phyloP scores from a whole-genome alignment of 2,113 vertebrate species.

The Equus przewalskii region DNA sequence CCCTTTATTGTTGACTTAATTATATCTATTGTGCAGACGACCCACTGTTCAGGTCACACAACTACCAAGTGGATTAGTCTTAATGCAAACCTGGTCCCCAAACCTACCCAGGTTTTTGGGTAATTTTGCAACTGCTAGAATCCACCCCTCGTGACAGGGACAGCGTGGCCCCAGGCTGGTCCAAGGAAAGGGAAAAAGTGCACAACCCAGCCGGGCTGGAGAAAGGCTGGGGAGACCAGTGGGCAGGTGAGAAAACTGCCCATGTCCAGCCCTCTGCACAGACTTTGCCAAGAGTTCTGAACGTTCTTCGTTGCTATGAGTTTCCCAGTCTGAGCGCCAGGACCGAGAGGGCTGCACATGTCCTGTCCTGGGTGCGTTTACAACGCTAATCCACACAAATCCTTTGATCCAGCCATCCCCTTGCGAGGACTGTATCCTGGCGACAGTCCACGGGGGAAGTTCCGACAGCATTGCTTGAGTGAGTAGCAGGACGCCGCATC shows the following conservation, averaged over 20 bases:
- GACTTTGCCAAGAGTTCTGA: fast-evolving
- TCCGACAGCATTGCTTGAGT: fast-evolving
- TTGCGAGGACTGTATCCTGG: neutral
- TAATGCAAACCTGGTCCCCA: neutral
- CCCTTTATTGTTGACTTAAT: neutral
- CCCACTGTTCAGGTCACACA: fast-evolving
- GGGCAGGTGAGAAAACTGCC: fast-evolving
- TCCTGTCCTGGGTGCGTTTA: fast-evolving
- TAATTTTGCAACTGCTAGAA: neutral
- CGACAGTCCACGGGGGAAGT: fast-evolving
- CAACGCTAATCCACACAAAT: fast-evolving
- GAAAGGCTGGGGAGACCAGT: fast-evolving
- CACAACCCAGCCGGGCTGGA: fast-evolving
- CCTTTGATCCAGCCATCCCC: fast-evolving
- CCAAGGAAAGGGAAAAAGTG: fast-evolving
- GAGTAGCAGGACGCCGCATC: fast-evolving
- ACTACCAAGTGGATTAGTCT: fast-evolving
- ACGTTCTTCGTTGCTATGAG: fast-evolving
- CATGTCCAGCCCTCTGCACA: neutral
- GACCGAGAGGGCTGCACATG: fast-evolving
- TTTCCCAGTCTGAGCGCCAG: too few species aligned
- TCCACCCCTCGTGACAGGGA: fast-evolving
- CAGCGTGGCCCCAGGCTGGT: fast-evolving
- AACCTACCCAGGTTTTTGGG: too few species aligned
- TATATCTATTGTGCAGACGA: too few species aligned